Evolutionary conservation across 2,113 vertebrate genomes (phyloP).

Genomic region (Oophaga pumilio): DNA sequence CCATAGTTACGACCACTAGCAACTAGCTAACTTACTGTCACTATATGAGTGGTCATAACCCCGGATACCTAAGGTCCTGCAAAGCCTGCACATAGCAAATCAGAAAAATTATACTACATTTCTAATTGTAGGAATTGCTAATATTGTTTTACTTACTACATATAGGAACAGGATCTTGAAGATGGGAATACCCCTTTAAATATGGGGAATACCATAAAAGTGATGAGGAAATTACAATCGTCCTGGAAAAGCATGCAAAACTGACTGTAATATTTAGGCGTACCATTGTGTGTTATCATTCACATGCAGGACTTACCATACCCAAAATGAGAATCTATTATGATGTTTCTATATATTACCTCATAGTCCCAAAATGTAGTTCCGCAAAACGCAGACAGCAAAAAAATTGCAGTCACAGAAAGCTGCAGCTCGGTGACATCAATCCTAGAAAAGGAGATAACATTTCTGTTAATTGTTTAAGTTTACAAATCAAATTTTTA

Average conservation of each 20-base stretch:
- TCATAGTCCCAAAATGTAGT: conserved; percentile 82
- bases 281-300: neutral
- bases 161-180: no score
- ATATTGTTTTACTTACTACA: no score
- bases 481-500: neutral
- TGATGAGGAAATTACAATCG: neutral
- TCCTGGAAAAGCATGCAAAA: neutral
- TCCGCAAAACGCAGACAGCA: conserved; percentile 85
- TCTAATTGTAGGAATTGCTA: no score
- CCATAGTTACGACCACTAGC: no score
- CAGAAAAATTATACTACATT: no score
- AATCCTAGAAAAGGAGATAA: conserved; percentile 71
- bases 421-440: conserved; percentile 97
- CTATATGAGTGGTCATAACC: no score
- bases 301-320: neutral
- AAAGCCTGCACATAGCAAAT: no score
- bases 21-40: no score
- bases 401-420: conserved; percentile 82
- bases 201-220: neutral
- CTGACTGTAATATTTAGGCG: neutral
- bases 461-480: neutral
- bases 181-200: no score
- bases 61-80: no score
- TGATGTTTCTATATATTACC: conserved; percentile 69
- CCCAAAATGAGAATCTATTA: neutral